Evolutionary conservation across 2,113 vertebrate species (phyloP), one percentile per base, ranked within the genome.

Genomic region (Sorex araneus): DNA sequence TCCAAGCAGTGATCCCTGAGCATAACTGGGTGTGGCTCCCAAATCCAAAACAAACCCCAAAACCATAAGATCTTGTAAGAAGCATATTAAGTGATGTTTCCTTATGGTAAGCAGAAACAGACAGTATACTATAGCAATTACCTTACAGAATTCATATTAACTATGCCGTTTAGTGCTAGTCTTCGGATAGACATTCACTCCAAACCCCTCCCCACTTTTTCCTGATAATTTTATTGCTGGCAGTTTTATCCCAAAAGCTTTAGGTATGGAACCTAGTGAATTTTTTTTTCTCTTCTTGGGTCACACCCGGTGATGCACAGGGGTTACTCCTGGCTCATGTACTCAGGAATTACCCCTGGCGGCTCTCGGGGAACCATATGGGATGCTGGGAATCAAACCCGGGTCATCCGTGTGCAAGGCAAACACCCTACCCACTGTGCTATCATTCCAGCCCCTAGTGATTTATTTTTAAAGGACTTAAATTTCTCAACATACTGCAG

Each of bases 51-150:
- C 18, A 60, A 21, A 60, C 7, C 40, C 40, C 93, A 86, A 23
- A 88, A 83, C 6, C 2, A 75, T 67, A 25, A 32, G 25, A 84
- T 34, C 63, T 82, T 79, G 64, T 6, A 86, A 91, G 23, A 90
- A 84, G 3, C 43, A 0, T 30, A 75, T 57, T 79, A 79, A 75
- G 30, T 86, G 30, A 90, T 28, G 3, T 84, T 13, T 73, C 77
- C 78, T 86, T 70, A 73, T 3, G 4, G 32, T 45, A 95, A 79
- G 13, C 45, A 84, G 64, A 94, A 84, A 89, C 76, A 95, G 1
- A 87, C 87, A 94, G 63, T 43, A 64, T 28, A 69, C 16, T 83
- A 89, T 1, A 91, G 21, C 60, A 60, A 40, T 11, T 71, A 23
- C 40, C 84, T 78, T 19, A 87, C 0, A 71, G 30, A 91, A 57